Conservation (phyloP, 2,888 invertebrate genomes). For the Argyra leucocephala region DNA sequence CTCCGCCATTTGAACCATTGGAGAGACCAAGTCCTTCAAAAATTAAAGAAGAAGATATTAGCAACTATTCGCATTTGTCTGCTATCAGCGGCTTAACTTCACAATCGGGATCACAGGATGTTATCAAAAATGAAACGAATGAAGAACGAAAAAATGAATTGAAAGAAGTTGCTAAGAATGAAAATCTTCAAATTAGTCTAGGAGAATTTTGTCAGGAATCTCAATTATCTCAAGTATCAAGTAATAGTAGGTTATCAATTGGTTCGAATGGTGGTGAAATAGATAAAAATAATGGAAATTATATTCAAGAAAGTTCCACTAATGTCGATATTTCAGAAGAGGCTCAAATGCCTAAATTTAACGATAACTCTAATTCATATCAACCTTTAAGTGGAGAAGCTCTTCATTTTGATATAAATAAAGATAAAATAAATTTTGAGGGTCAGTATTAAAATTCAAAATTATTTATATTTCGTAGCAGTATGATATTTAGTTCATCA, state of each 20-base stretch:
- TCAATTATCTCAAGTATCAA: conserved; percentile 53
- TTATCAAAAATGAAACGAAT: conserved; percentile 23
- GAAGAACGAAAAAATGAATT: conserved; percentile 14
- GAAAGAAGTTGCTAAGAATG: conserved; percentile 22
- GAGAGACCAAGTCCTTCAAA: conserved; percentile 33
- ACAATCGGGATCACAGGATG: conserved; percentile 29
- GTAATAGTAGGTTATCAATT: conserved; percentile 49
- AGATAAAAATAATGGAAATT: conserved; percentile 19
- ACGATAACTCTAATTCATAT: conserved; percentile 34
- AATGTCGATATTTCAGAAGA: conserved; percentile 41
- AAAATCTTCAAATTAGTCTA: conserved; percentile 40
- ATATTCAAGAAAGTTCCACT: conserved; percentile 32
- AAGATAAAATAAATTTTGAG: conserved; percentile 41
- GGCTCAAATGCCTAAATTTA: conserved; percentile 43
- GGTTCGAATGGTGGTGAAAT: conserved; percentile 47
- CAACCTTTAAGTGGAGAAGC: conserved; percentile 19
- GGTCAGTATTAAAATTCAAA: conserved; percentile 24
- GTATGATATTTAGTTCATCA: too few relatives aligned
- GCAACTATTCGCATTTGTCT: conserved; percentile 51
- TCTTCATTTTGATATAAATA: conserved; percentile 41
- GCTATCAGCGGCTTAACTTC: conserved; percentile 45
- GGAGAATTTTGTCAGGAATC: conserved; percentile 49
- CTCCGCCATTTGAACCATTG: conserved; percentile 57
- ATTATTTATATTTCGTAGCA: neutral
- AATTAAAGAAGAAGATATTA: conserved; percentile 32